Evolutionary conservation across 2,797 vertebrate genomes (phyloP).

Genomic region (Natrix natrix): DNA sequence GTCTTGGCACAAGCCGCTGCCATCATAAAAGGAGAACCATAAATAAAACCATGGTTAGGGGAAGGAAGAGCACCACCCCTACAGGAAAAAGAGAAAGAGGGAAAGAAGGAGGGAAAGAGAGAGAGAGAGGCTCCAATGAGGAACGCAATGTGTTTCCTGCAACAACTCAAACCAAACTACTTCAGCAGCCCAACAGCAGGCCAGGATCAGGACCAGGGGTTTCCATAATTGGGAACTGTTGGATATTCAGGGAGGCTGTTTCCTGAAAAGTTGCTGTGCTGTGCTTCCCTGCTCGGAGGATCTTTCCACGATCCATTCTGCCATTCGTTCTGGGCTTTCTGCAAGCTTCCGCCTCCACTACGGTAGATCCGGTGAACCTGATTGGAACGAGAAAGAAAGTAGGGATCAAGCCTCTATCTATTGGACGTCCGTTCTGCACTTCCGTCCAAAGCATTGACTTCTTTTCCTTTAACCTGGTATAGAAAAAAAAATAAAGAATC

Average conservation of each 20-base stretch:
- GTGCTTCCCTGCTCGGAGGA: constrained; percentile 80
- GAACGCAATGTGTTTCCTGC: neutral
- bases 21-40: neutral
- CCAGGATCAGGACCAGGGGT: constrained; percentile 77
- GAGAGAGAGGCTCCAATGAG: neutral
- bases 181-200: constrained; percentile 39
- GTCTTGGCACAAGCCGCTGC: neutral
- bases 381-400: neutral
- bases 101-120: neutral
- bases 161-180: constrained; percentile 44
- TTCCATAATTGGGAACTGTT: constrained; percentile 86
- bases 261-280: constrained; percentile 82
- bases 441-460: neutral
- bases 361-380: constrained; percentile 92
- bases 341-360: constrained; percentile 86
- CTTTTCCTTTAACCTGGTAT: neutral
- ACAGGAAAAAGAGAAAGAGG: neutral
- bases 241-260: constrained; percentile 89
- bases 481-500: neutral
- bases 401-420: neutral
- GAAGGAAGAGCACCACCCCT: neutral
- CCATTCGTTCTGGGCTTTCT: constrained; percentile 93
- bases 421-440: neutral
- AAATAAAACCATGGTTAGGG: neutral
- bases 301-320: constrained; percentile 83